Conservation (phyloP, 2,797 vertebrate species). For the Malacoctenus gilli region DNA sequence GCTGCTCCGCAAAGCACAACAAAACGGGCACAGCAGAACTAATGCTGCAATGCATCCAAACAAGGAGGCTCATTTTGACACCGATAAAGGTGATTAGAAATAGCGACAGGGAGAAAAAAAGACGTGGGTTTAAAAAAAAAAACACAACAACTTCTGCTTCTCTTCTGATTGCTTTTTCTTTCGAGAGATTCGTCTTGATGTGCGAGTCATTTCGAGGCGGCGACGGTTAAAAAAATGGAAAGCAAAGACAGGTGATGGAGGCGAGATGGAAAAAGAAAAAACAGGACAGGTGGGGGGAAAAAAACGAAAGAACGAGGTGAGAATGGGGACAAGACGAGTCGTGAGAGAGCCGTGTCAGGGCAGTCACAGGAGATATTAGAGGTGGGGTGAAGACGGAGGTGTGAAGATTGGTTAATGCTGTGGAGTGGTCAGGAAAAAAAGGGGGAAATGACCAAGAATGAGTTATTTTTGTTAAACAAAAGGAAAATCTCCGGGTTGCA, state of each 20-base stretch:
- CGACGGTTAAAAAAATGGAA: constrained; percentile 25
- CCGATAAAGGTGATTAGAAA: constrained; percentile 56
- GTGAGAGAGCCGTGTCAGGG: constrained; percentile 17
- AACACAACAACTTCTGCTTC: constrained; percentile 2
- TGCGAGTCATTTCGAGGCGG: constrained; percentile 18
- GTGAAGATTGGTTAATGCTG: constrained; percentile 31
- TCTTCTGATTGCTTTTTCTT: constrained; percentile 42
- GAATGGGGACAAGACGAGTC: constrained; percentile 10
- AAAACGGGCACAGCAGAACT: constrained; percentile 54
- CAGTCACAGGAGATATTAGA: constrained; percentile 42
- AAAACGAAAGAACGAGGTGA: constrained; percentile 16
- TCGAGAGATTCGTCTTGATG: constrained; percentile 37
- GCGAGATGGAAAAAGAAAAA: constrained; percentile 32
- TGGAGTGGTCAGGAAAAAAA: neutral
- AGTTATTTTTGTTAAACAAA: constrained; percentile 6
- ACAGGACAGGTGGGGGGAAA: constrained; percentile 5
- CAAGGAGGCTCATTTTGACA: constrained; percentile 38
- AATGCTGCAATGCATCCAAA: constrained; percentile 42
- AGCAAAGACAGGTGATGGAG: constrained; percentile 16
- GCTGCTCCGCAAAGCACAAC: constrained; percentile 38
- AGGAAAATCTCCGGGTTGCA: too few species aligned
- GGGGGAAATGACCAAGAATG: constrained; percentile 15
- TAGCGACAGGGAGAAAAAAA: constrained; percentile 19
- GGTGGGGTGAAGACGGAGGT: constrained; percentile 19
- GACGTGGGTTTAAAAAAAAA: constrained; percentile 24